phyloP scores from a whole-genome alignment of 2,113 vertebrate species.

The Sigmodon hispidus region DNA sequence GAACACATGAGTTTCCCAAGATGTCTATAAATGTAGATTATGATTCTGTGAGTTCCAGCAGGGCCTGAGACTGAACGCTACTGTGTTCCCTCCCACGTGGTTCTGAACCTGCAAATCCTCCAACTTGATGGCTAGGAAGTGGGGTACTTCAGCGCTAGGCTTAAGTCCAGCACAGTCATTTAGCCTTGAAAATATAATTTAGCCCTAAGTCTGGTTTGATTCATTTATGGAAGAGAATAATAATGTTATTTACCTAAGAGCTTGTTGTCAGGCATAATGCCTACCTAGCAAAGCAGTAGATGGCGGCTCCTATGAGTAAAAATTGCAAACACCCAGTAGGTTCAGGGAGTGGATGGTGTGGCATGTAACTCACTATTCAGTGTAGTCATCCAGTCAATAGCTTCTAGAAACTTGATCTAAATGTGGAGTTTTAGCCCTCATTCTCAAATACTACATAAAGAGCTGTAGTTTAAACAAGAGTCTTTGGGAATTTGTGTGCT shows the following conservation, averaged over 20 bases:
- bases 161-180: background rate
- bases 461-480: background rate
- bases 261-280: background rate
- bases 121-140: background rate
- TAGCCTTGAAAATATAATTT: background rate
- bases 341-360: background rate
- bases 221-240: constrained; percentile 5
- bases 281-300: background rate
- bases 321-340: background rate
- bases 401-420: background rate
- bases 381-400: background rate
- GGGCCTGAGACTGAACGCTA: background rate
- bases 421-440: background rate
- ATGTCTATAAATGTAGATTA: background rate
- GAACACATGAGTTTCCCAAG: background rate
- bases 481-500: background rate
- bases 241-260: background rate
- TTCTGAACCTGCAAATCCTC: background rate
- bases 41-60: background rate
- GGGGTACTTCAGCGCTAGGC: background rate
- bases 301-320: no score
- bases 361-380: background rate
- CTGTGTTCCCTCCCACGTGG: no score
- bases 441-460: background rate
- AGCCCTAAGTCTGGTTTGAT: background rate